Evolutionary conservation across 2,113 vertebrate species (phyloP).

Genomic region (Coptodon bakossiorum): DNA sequence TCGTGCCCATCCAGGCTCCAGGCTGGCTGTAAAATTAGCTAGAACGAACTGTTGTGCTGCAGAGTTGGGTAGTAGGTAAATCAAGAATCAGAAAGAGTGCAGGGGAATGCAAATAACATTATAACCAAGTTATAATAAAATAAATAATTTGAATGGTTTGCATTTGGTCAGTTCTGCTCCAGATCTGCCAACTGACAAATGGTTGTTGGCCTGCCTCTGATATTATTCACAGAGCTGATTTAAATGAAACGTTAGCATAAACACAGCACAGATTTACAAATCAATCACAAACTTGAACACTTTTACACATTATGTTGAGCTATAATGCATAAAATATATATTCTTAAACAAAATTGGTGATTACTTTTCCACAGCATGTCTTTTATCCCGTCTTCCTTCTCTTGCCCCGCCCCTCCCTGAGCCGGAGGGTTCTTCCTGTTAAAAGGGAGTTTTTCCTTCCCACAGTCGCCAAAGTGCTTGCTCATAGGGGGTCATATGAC

Average conservation of each 20-base stretch:
- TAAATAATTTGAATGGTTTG: not conserved
- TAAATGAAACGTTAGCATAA: no score
- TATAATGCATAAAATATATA: not conserved
- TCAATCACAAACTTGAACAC: not conserved
- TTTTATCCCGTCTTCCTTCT: not conserved
- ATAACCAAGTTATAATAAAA: not conserved
- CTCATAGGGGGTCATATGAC: accelerated
- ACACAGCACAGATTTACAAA: not conserved
- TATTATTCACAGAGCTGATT: not conserved
- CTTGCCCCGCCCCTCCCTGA: not conserved
- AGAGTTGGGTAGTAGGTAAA: accelerated
- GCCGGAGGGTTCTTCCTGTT: not conserved
- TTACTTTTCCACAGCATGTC: not conserved
- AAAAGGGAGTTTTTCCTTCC: not conserved
- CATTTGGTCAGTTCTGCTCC: not conserved
- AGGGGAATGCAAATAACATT: not conserved
- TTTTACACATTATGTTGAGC: not conserved
- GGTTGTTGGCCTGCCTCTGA: not conserved
- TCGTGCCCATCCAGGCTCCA: not conserved
- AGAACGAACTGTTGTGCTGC: not conserved
- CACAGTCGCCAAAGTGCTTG: not conserved
- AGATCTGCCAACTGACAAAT: not conserved
- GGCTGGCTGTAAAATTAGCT: not conserved
- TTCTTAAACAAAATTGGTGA: not conserved
- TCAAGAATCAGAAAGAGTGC: not conserved